Conservation (phyloP, 2,888 invertebrate genomes). For the Rutpela maculata region DNA sequence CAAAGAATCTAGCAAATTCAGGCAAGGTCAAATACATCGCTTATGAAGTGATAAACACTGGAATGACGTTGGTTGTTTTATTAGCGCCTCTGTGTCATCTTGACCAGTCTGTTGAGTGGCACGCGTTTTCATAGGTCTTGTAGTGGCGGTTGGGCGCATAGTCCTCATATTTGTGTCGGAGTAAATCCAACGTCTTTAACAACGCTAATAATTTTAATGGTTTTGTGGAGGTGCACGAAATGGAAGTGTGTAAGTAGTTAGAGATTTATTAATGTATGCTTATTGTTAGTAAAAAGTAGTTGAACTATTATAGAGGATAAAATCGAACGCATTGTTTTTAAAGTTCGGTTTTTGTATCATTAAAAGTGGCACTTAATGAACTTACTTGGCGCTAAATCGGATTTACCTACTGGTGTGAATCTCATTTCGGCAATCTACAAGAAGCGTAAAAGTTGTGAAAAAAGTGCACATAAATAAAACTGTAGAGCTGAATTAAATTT, state of each 20-base stretch:
- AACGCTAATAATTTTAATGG: not conserved
- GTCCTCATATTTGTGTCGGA: not conserved
- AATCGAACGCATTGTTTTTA: no score
- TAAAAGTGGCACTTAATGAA: no score
- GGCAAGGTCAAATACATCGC: not conserved
- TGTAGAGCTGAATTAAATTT: no score
- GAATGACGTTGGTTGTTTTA: not conserved
- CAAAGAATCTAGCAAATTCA: not conserved
- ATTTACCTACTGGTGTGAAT: no score
- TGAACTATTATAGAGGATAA: no score
- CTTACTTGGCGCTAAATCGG: no score
- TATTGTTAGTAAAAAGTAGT: no score
- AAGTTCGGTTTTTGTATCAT: no score
- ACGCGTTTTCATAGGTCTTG: not conserved
- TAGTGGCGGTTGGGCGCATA: not conserved
- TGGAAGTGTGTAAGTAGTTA: not conserved
- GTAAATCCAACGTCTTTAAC: not conserved
- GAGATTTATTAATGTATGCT: not conserved
- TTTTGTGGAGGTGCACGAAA: not conserved
- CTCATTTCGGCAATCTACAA: no score
- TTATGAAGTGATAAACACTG: not conserved
- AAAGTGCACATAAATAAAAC: no score
- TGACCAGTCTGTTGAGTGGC: not conserved
- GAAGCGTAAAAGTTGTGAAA: no score
- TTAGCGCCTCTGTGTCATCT: slow-evolving; percentile 7